Percentiles rank a stretch among this genome's conserved stretches.
These are phyloP conservation scores for Alectura lathami DNA, from an alignment of 2,113 vertebrate genomes.

Conservation along the genomic window DNA sequence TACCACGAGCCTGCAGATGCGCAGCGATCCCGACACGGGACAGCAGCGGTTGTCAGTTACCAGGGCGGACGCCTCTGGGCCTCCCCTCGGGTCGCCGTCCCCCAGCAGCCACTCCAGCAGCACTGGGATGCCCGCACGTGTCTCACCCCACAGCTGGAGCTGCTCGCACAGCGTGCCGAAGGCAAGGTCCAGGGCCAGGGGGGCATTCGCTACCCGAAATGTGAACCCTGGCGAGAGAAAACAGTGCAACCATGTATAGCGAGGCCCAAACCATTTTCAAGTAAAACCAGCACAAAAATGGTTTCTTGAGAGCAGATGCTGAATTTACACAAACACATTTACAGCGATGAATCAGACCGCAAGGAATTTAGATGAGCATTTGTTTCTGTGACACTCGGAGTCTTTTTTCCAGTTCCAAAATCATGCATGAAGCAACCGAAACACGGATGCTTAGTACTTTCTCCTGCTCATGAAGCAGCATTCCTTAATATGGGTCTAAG, in stretches of 20 bases:
- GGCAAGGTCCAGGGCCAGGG: conserved; percentile 83
- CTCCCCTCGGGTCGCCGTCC: conserved; percentile 51
- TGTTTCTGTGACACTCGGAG: not conserved
- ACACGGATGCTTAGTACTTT: not conserved
- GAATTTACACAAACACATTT: not conserved
- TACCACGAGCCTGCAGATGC: not conserved
- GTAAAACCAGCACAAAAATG: not conserved
- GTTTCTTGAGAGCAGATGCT: not conserved
- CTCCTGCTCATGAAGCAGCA: not conserved
- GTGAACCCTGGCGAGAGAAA: conserved; percentile 74
- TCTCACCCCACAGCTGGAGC: conserved; percentile 80
- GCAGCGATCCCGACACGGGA: not conserved
- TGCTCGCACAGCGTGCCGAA: conserved; percentile 83
- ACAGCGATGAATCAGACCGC: not conserved
- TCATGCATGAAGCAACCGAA: not conserved
- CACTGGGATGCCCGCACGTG: conserved; percentile 66
- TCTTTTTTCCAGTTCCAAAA: not conserved
- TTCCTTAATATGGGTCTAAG: not conserved
- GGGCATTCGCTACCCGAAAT: conserved; percentile 81
- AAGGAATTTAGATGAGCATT: not conserved
- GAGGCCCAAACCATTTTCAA: not conserved
- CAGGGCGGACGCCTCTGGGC: conserved; percentile 20
- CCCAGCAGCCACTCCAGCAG: conserved; percentile 89
- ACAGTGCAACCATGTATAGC: not conserved
- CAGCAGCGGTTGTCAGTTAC: conserved; percentile 52